phyloP scores from a whole-genome alignment of 1,140 invertebrate genomes.

The Lepidotrigona ventralis region DNA sequence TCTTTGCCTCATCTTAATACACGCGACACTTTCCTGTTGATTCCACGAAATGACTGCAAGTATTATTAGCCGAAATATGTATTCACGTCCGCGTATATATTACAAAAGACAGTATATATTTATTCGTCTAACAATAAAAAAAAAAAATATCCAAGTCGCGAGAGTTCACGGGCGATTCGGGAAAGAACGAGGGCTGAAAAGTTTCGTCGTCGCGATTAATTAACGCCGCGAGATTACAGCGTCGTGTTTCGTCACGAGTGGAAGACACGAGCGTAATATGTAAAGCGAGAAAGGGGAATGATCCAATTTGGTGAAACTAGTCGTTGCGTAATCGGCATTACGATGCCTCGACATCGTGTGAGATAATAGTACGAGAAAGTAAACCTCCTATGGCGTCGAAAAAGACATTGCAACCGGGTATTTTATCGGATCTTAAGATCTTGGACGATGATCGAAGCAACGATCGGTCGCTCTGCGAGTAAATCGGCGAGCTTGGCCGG shows the following conservation, averaged over 20 bases:
- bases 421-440: neutral
- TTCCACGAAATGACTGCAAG: no score
- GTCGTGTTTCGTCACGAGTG: neutral
- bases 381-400: neutral
- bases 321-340: constrained; percentile 45
- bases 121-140: no score
- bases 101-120: no score
- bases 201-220: neutral
- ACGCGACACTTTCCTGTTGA: no score
- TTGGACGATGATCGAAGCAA: neutral
- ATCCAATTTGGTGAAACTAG: constrained; percentile 53
- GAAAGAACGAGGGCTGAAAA: neutral
- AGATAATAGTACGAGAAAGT: constrained; percentile 48
- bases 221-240: neutral
- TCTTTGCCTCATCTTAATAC: no score
- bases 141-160: neutral
- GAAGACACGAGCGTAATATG: neutral
- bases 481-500: no score
- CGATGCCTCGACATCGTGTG: constrained; percentile 21
- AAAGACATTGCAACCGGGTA: constrained; percentile 1
- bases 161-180: neutral
- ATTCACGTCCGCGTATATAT: no score
- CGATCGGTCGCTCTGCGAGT: neutral
- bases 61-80: no score
- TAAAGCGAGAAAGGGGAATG: constrained; percentile 3